These are phyloP conservation scores for Amphimedon queenslandica DNA, from an alignment of 37 sponge, comb jelly and placozoan species.

Conservation along the genomic window DNA sequence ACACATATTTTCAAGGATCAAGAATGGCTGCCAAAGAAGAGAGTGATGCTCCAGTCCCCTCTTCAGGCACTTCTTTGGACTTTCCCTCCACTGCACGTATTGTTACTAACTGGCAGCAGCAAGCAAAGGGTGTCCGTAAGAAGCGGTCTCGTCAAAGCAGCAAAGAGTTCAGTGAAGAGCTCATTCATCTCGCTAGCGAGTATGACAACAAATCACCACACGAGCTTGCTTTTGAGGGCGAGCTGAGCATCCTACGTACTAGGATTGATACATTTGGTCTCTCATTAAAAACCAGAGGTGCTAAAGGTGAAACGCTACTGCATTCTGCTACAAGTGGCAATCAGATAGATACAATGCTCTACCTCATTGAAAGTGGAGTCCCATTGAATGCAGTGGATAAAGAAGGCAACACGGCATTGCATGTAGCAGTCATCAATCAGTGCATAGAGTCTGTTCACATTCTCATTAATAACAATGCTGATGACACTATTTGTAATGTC, in stretches of 20 bases:
- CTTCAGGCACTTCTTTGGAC: no score
- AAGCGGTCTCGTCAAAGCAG: no score
- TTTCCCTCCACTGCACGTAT: no score
- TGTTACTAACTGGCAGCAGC: no score
- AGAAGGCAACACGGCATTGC: constrained; percentile 81
- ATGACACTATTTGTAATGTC: constrained; percentile 46
- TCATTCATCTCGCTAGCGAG: no score
- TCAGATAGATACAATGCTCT: constrained; percentile 49
- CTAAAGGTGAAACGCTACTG: constrained; percentile 44
- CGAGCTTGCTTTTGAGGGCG: constrained; percentile 40
- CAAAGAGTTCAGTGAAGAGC: no score
- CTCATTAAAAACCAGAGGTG: constrained; percentile 25
- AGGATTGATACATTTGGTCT: constrained; percentile 8
- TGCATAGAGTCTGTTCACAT: constrained; percentile 30
- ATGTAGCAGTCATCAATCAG: constrained; percentile 45
- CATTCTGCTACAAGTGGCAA: constrained; percentile 53
- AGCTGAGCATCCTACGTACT: constrained; percentile 31
- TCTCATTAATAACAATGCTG: constrained; percentile 47
- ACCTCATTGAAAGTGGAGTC: constrained; percentile 60
- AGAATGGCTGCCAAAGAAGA: no score
- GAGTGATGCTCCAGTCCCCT: no score
- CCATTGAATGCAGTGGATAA: constrained; percentile 50
- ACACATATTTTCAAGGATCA: no score
- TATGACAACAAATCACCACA: no score
- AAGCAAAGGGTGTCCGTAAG: no score